Evolutionary conservation across 2,888 invertebrate genomes (phyloP).

Genomic region (Callyntrura sp.): DNA sequence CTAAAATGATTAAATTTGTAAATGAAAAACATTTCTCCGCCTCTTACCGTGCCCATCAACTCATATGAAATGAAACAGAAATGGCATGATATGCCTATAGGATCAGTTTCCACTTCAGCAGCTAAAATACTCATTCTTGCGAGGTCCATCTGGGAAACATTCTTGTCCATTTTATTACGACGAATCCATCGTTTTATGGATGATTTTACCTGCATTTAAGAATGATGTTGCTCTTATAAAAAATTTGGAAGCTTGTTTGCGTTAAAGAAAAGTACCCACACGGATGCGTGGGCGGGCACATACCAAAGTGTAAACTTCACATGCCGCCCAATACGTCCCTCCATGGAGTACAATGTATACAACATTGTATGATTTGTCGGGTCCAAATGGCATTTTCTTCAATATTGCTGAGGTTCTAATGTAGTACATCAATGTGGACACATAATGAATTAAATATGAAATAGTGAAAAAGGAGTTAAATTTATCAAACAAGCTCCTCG

Average conservation of each 20-base stretch:
- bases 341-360: conserved; percentile 22
- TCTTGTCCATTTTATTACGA: not conserved
- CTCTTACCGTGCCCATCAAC: conserved; percentile 41
- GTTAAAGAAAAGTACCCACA: too few relatives aligned
- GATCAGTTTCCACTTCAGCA: conserved; percentile 1
- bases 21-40: not conserved
- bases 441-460: not conserved
- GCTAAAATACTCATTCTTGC: conserved; percentile 21
- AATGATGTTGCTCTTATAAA: too few relatives aligned
- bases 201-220: not conserved
- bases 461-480: not conserved
- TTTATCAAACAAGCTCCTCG: not conserved
- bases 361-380: not conserved
- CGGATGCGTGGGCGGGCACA: too few relatives aligned
- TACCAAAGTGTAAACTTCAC: conserved; percentile 14
- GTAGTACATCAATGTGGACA: conserved; percentile 14
- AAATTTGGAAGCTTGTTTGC: too few relatives aligned
- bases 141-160: conserved; percentile 6
- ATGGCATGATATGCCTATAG: conserved; percentile 29
- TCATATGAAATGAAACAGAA: conserved; percentile 20
- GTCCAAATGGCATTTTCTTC: conserved; percentile 39
- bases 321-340: conserved; percentile 9
- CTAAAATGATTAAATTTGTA: not conserved
- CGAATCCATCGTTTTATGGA: conserved; percentile 13
- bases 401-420: not conserved